Evolutionary conservation across 2,888 invertebrate species (phyloP).

Genomic region (Orthosia cruda): DNA sequence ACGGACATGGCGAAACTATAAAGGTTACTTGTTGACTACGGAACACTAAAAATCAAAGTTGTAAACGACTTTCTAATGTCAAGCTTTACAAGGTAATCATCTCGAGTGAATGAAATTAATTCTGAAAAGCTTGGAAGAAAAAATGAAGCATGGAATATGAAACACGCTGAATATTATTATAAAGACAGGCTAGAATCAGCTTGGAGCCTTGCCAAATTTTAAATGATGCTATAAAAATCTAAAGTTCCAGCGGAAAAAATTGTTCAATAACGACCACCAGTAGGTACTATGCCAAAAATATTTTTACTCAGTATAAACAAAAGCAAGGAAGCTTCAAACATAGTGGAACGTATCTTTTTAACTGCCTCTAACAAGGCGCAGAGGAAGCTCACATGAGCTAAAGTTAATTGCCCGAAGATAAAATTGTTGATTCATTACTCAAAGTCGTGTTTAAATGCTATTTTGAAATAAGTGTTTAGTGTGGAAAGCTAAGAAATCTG

Average conservation of each 20-base stretch:
- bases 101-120: conserved; percentile 1
- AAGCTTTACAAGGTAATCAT: neutral
- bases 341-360: conserved; percentile 63
- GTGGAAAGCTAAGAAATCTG: conserved; percentile 45
- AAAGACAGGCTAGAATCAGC: conserved; percentile 79
- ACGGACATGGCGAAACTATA: no score
- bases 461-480: conserved; percentile 59
- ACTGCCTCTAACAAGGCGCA: conserved; percentile 53
- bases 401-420: conserved; percentile 56
- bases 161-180: conserved; percentile 82
- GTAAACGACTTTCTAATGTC: neutral
- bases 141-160: conserved; percentile 64
- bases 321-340: conserved; percentile 70
- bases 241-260: conserved; percentile 85
- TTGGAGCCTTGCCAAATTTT: conserved; percentile 86
- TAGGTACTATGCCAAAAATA: conserved; percentile 83
- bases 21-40: no score
- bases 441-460: conserved; percentile 47
- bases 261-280: conserved; percentile 76
- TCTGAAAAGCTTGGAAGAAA: neutral
- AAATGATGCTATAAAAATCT: conserved; percentile 88
- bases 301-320: conserved; percentile 81
- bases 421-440: conserved; percentile 64
- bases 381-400: conserved; percentile 51
- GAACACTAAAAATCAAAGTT: neutral